Conservation (phyloP, 2,113 vertebrate species). For the Pitta sordida region DNA sequence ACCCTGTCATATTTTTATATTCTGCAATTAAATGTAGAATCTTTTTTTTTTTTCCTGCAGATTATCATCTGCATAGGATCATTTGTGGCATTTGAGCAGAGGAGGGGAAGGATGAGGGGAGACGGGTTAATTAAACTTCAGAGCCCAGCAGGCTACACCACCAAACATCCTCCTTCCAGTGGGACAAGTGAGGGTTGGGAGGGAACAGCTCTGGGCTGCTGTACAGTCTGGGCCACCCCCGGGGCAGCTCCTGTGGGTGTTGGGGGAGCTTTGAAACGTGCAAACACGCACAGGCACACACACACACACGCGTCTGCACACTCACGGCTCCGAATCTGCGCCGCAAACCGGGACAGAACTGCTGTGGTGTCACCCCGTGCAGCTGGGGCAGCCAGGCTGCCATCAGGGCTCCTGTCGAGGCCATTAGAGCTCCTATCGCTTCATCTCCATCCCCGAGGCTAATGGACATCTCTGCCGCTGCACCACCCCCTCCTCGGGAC, state of each 20-base stretch:
- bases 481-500: background rate
- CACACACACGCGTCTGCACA: fast-evolving
- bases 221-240: background rate
- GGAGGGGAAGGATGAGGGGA: background rate
- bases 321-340: background rate
- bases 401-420: background rate
- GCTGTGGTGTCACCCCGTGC: background rate
- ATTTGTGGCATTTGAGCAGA: background rate
- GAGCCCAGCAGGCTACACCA: background rate
- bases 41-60: background rate
- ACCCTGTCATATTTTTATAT: conserved; percentile 41
- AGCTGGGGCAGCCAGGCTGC: background rate
- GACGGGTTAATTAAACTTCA: conserved; percentile 3
- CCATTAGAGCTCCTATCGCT: conserved; percentile 8
- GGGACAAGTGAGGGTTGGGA: background rate
- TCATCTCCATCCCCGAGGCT: conserved; percentile 11
- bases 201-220: background rate
- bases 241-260: background rate
- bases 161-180: background rate
- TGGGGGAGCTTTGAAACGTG: background rate
- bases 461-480: background rate
- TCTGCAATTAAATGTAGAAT: conserved; percentile 45
- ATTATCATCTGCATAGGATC: conserved; percentile 34
- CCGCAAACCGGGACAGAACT: background rate
- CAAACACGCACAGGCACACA: background rate